Evolutionary conservation across 2,797 vertebrate species (phyloP), one percentile per base, ranked within the genome.

Genomic region (Silurus lanzhouensis): DNA sequence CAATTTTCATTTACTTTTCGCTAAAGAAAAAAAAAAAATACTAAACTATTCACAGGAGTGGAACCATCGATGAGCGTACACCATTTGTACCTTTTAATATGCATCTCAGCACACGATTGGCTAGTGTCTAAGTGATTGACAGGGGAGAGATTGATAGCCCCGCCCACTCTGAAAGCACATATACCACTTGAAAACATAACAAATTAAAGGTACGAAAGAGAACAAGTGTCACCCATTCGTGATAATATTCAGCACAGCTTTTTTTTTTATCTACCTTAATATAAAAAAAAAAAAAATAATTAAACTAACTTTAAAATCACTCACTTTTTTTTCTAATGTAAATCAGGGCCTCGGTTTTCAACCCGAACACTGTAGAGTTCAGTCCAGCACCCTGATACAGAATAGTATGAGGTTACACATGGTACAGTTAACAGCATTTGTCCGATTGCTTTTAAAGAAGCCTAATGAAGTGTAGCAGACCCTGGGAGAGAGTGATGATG

Each of bases 371-470:
- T 22, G 20, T 58, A 60, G 61, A 31, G 82, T 81, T 81, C 76
- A 27, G 57, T 46, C 70, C 86, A 84, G 86, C 83, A 78, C 68
- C 84, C 83, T 70, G 82, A 84, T 64, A 25, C 72, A 76, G 68
- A 82, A 63, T 61, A 85, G 66, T 84, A 78, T 84, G 88, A 89
- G 88, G 84, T 88, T 89, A 87, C 78, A 86, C 79, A 82, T 46
- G 87, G 87, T 83, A 68, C 58, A 68, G 64, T 85, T 87, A 87
- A 88, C 87, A 83, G 87, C 87, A 84, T 86, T 82, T 67, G 64
- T 90, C 84, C 74, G 86, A 90, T 90, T 90, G 89, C 89, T 90
- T 89, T 88, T 74, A 75, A 71, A 88, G 85, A 75, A 85, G 77
- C 81, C 20, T 79, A 44, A 79, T 46, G 76, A 63, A 2, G 13